Percentiles rank a stretch among this genome's conserved stretches.
Conservation (phyloP, 2,113 vertebrate genomes). For the Bungarus multicinctus region DNA sequence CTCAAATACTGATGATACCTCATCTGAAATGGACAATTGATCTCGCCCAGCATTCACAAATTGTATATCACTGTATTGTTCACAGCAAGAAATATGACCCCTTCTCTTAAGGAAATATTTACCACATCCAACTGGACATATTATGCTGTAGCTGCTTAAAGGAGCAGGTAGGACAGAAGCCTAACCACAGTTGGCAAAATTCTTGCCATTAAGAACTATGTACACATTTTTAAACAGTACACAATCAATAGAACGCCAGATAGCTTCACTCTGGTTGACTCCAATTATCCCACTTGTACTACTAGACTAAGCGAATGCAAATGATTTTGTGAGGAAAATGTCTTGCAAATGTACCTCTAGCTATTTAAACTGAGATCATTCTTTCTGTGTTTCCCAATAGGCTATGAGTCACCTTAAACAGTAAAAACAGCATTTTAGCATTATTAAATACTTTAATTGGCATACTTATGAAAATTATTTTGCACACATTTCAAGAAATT, state of each 20-base stretch:
- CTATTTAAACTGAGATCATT: background rate
- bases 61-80: background rate
- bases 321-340: background rate
- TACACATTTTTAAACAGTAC: background rate
- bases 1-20: background rate
- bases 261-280: background rate
- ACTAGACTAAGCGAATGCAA: background rate
- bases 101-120: background rate
- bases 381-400: background rate
- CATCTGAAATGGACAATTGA: background rate
- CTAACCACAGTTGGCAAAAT: background rate
- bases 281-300: background rate
- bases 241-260: background rate
- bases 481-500: background rate
- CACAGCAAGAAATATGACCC: background rate
- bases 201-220: background rate
- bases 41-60: background rate
- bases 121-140: background rate
- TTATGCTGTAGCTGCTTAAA: background rate
- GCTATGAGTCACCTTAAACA: background rate
- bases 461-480: slow-evolving; percentile 1
- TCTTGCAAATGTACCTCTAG: background rate
- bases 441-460: slow-evolving; percentile 8
- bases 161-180: background rate
- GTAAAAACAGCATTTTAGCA: background rate